Base-by-base conservation (phyloP, 1,140 invertebrate genomes). In the Macrobrachium rosenbergii region DNA sequence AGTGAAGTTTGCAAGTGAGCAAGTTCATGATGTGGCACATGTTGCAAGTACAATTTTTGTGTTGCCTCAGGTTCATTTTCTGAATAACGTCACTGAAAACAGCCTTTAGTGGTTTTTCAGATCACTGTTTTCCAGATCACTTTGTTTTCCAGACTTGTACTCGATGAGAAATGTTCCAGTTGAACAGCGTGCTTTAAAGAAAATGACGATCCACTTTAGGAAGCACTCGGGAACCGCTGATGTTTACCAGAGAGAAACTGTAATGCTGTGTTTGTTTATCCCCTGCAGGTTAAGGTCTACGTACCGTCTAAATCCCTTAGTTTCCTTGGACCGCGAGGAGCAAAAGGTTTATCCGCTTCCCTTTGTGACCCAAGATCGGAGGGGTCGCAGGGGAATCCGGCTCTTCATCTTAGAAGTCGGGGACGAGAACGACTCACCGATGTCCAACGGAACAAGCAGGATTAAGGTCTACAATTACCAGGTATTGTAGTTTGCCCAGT, bases 401-500 rank as follows among this genome's bases (percentile, higher is more conserved):
- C 45, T 23, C 58, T 58, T 79, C 43, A 79, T 43, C 43, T 17
- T 79, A n/a, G 77, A 79, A 43, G 77, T 79, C 43, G 77, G 77
- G 43, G 77, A 79, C 45, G 77, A n/a, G 43, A 79, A 79, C 77
- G 77, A 79, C 58, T 79, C 77, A 7, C 77, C 77, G 0, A 79
- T 79, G 77, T 58, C 77, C 14, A 58, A 79, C 14, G 77, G 77
- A 14, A 59, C 77, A 23, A 59, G 43, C 58, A 60, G 17, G 17
- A 79, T 79, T 58, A 43, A 59, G 43, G 77, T 79, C 43, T 79
- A 79, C 58, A 59, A 79, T 59, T 79, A 79, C 77, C 77, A 79
- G 45, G 77, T 79, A 58, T 52, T 52, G 52, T 52, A 64, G 83
- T 60, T 5, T 37, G 21, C n/a, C 3, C 14, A 28, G 37, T 21